A percentile compares a stretch with the other conserved stretches of the same genome.
These are phyloP conservation scores for Rana temporaria DNA, from an alignment of 2,113 vertebrate species.

Conservation along the genomic window DNA sequence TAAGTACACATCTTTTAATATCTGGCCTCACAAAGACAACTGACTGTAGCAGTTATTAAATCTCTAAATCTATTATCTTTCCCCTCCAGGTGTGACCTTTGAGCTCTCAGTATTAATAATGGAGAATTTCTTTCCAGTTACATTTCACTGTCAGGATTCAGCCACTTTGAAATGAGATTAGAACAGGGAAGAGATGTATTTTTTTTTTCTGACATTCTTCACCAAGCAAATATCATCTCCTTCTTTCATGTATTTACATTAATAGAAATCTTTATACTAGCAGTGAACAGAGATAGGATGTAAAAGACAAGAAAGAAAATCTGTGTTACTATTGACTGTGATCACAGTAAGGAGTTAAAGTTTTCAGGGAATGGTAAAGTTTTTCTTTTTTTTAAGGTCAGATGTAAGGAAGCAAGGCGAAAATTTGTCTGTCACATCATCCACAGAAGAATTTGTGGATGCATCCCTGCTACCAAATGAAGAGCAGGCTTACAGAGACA, in stretches of 20 bases:
- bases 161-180: constrained; percentile 53
- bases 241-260: constrained; percentile 36
- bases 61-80: constrained; percentile 58
- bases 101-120: constrained; percentile 57
- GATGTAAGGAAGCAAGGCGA: constrained; percentile 10
- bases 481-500: constrained; percentile 24
- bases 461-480: constrained; percentile 40
- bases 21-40: constrained; percentile 53
- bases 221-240: constrained; percentile 29
- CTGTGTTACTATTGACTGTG: not conserved
- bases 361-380: not conserved
- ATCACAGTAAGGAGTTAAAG: not conserved
- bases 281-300: not conserved
- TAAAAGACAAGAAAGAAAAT: not conserved
- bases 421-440: constrained; percentile 40
- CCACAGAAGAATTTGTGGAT: constrained; percentile 33
- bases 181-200: constrained; percentile 23
- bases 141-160: constrained; percentile 53
- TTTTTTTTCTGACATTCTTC: constrained; percentile 12
- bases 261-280: constrained; percentile 9
- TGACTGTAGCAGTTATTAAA: constrained; percentile 56
- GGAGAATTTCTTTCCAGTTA: constrained; percentile 55
- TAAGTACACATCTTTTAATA: constrained; percentile 58
- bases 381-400: constrained; percentile 15
- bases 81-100: constrained; percentile 54